These are phyloP conservation scores for Palythoa grandiflora DNA, from an alignment of 92 coral and sea anemone genomes.

Conservation along the genomic window DNA sequence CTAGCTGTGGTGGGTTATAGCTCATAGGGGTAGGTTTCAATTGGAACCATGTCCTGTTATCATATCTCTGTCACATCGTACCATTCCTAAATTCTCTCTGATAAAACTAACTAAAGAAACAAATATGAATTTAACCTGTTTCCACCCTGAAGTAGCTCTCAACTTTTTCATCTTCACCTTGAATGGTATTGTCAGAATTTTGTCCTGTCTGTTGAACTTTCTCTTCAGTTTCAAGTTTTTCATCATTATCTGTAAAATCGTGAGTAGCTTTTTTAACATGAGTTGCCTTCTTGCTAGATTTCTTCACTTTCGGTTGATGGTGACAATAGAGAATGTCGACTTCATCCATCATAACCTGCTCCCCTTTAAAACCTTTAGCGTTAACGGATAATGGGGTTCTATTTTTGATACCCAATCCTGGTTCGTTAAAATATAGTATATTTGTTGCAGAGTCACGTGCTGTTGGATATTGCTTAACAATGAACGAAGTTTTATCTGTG, in stretches of 20 bases:
- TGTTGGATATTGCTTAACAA: background rate
- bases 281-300: conserved; percentile 9
- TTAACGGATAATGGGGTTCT: background rate
- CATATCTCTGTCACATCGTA: no score
- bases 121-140: background rate
- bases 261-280: background rate
- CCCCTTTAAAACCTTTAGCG: conserved; percentile 6
- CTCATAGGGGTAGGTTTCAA: no score
- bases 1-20: no score
- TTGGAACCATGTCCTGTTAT: no score
- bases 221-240: background rate
- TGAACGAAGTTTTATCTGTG: background rate
- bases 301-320: conserved; percentile 42
- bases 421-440: conserved; percentile 11
- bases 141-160: background rate
- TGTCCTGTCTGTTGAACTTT: background rate
- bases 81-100: background rate
- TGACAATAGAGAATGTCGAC: conserved; percentile 55
- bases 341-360: conserved; percentile 56
- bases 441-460: conserved; percentile 13
- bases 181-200: background rate
- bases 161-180: background rate
- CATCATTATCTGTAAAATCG: background rate
- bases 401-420: background rate
- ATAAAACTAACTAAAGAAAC: background rate